Evolutionary conservation across 2,113 vertebrate genomes (phyloP), one percentile per base, ranked within the genome.

Genomic region (Catharus minimus): DNA sequence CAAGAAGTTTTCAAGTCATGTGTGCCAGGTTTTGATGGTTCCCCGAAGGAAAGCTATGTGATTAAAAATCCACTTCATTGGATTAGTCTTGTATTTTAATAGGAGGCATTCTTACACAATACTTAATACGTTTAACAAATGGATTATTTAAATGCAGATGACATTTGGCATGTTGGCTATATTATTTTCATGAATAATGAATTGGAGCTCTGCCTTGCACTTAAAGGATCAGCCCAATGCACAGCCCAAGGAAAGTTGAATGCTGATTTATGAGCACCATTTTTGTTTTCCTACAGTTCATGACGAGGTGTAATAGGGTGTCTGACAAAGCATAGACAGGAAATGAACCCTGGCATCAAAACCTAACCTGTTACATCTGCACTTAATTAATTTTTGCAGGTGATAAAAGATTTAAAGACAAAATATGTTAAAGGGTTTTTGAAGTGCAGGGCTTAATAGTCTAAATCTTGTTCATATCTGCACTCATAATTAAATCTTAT

Each of bases 291-390:
- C 97, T 97, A 97, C 98, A 98, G 98, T 98, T 99, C 98, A 98
- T 94, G 96, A 98, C 98, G 98, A 99, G 98, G 98, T 98, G 98
- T 98, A 99, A 98, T 98, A 98, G 98, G 98, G 98, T 98, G 98
- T 99, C 98, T 98, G 98, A 98, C 98, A 98, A 98, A 99, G 98
- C 98, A 98, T 98, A 98, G 98, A 98, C 98, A 99, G 99, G 99
- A 99, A 99, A 99, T 99, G 98, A 99, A 99, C 98, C 97, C 97
- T 98, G 98, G 98, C 99, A 99, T 99, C 98, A 97, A 96, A 97
- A 97, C 97, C 95, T 98, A 98, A 98, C 98, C 98, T 98, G 98
- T 98, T 97, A 97, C 99, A 99, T 99, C 99, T 99, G 99, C 97
- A 98, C 95, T 98, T 98, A 98, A 98, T 99, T 99, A 99, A 98